Conservation (phyloP, 2,888 invertebrate genomes). For the Polia nebulosa region DNA sequence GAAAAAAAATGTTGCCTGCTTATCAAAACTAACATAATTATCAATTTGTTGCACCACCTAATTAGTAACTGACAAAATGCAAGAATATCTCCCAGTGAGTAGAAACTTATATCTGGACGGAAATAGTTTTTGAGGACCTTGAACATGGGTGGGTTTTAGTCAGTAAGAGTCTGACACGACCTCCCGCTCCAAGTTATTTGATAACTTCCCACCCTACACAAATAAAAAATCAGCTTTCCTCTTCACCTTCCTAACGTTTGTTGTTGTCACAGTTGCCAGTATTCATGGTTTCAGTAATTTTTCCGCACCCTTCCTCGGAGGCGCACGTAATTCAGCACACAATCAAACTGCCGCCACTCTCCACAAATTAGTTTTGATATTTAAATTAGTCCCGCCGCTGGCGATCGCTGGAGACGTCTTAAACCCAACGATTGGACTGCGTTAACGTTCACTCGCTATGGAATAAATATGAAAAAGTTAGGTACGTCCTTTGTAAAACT, state of each 20-base stretch:
- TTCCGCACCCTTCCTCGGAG: conserved; percentile 36
- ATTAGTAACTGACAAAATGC: background rate
- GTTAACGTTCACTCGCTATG: background rate
- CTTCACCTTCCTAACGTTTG: background rate
- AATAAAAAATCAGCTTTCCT: background rate
- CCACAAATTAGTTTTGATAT: conserved; percentile 89
- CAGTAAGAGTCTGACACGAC: no score
- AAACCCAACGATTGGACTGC: conserved; percentile 52
- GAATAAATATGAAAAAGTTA: background rate
- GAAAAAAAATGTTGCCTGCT: background rate
- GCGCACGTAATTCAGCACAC: conserved; percentile 80
- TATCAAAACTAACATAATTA: background rate
- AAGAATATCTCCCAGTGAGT: background rate
- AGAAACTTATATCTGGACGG: background rate
- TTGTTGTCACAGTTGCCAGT: conserved; percentile 2
- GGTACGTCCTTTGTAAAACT: no score
- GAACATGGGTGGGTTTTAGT: no score
- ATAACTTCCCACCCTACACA: no score
- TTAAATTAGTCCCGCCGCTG: conserved; percentile 85
- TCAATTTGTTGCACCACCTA: background rate
- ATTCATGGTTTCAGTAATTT: conserved; percentile 26
- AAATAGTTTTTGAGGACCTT: background rate
- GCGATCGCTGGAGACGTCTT: conserved; percentile 74
- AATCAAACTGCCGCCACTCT: conserved; percentile 86
- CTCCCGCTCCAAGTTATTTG: no score